Conservation (phyloP, 2,888 invertebrate species). For the Anorthoa munda region DNA sequence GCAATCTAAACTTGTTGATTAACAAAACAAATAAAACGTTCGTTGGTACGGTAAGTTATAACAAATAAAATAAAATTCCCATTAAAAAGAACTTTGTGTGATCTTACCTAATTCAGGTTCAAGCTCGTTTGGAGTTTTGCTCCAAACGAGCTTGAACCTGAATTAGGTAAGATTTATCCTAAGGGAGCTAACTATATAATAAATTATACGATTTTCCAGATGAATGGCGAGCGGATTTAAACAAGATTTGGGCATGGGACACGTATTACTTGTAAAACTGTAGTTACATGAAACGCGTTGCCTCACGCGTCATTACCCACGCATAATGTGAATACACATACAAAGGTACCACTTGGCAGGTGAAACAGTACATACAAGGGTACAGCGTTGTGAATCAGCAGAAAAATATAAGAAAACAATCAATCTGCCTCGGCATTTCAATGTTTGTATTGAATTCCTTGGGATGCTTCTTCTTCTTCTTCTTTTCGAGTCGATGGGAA, state of each 20-base stretch:
- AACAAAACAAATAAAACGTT: no score
- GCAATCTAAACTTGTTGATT: no score
- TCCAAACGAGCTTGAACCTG: slow-evolving; percentile 13
- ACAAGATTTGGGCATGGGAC: slow-evolving; percentile 36
- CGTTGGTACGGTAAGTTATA: no score
- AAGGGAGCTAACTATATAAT: slow-evolving; percentile 29
- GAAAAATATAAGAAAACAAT: no score
- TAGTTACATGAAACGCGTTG: slow-evolving; percentile 25
- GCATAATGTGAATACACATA: slow-evolving; percentile 14
- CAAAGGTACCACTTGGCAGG: not conserved
- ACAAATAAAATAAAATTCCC: no score
- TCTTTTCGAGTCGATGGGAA: no score
- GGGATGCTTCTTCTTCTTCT: no score
- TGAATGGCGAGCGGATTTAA: slow-evolving; percentile 45
- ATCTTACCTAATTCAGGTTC: no score
- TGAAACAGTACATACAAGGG: slow-evolving; percentile 3
- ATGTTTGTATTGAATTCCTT: no score
- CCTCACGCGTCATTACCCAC: slow-evolving; percentile 19
- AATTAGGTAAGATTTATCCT: slow-evolving; percentile 20
- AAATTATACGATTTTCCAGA: slow-evolving; percentile 36
- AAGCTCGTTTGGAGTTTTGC: no score
- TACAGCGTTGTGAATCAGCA: no score
- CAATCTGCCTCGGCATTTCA: no score
- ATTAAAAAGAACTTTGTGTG: slow-evolving; percentile 20
- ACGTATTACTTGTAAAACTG: not conserved